Evolutionary conservation across 2,797 vertebrate species (phyloP).

Genomic region (Pseudochaenichthys georgianus): DNA sequence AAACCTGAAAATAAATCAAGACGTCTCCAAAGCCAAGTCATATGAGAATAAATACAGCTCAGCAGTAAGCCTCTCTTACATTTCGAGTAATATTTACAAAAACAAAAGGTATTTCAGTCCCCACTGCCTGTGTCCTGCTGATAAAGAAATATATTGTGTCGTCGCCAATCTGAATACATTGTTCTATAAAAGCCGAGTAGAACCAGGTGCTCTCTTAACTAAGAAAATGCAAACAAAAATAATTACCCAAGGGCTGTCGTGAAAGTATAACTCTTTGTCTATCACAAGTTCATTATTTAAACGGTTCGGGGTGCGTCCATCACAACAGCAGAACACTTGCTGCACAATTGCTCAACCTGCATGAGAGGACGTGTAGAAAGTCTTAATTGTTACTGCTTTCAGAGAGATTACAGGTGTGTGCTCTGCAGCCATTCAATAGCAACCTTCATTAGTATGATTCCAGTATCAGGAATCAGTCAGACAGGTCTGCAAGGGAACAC

Average conservation of each 20-base stretch:
- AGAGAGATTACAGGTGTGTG: background rate
- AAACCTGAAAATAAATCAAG: background rate
- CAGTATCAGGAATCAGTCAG: background rate
- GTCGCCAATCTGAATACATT: slow-evolving; percentile 1
- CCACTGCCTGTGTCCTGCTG: slow-evolving; percentile 19
- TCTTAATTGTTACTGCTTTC: background rate
- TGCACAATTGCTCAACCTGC: background rate
- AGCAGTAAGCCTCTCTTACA: background rate
- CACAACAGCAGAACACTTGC: background rate
- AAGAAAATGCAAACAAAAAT: background rate
- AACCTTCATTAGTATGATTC: background rate
- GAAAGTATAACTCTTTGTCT: background rate
- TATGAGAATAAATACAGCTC: background rate
- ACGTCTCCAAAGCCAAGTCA: background rate
- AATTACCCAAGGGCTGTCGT: background rate
- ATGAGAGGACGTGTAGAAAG: background rate
- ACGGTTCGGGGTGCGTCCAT: background rate
- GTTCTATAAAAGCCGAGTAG: background rate
- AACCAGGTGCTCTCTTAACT: slow-evolving; percentile 10
- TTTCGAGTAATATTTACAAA: slow-evolving; percentile 7
- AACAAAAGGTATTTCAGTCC: background rate
- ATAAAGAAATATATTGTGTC: background rate
- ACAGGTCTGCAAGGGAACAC: background rate
- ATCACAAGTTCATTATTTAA: background rate
- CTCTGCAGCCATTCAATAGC: background rate